Base-by-base conservation (phyloP, 2,797 vertebrate species). In the Schizopygopsis malacanthus region DNA sequence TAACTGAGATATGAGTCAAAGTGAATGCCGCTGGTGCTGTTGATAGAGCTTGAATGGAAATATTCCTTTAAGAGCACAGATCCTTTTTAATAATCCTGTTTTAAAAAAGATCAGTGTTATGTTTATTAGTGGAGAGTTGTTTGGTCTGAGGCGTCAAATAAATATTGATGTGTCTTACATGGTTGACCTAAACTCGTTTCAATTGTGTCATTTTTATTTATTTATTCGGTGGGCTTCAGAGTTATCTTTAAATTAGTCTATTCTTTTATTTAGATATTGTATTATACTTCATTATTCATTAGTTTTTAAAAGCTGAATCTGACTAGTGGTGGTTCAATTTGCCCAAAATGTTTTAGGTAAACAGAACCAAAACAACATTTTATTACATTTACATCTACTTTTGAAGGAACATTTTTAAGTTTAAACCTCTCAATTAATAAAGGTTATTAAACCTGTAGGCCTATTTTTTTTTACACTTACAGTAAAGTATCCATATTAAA, bases 61-160 rank as follows among this genome's bases (percentile, higher is more conserved):
- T 65, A 77, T 43, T 52, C 47, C 45, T 67, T 84, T 52, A 77
- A 77, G 18, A 13, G 28, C 3, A 75, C 70, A 67, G 59, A 67
- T 72, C 81, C 54, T 82, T 82, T 82, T 73, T 28, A 61, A 61
- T 33, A 28, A 37, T 15, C 39, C 11, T 33, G 70, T 73, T 45
- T 22, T 10, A 7, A 47, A 63, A 47, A 63, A 50, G 13, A 13
- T 63, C 0, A 63, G 37, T 2, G 50, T 63, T 65, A 83, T 3
- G 43, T 65, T 67, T 25, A 76, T 65, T 37, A 65, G 43, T 76
- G 59, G 28, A 39, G 54, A 54, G 13, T 56, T 81, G 65, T 69
- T 81, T 81, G 50, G 33, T 81, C 33, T 2, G 37, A 81, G 33
- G 52, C 7, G 45, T 54, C 61, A 70, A 69, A 81, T 81, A 81